Percentiles rank a stretch among this genome's conserved stretches.
Evolutionary conservation across 2,113 vertebrate species (phyloP).

Genomic region (Pan paniscus): DNA sequence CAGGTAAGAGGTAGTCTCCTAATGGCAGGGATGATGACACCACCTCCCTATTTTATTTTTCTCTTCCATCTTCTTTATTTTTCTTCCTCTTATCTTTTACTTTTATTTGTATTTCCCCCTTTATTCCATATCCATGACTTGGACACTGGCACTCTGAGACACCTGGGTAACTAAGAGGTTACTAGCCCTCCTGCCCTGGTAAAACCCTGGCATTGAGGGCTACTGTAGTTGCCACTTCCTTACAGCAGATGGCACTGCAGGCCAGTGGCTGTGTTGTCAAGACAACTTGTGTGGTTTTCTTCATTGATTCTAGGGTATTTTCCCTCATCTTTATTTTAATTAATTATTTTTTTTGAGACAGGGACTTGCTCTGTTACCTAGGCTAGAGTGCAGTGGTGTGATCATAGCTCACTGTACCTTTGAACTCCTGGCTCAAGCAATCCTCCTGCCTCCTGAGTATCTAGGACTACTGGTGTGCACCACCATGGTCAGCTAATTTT

Average conservation of each 20-base stretch:
- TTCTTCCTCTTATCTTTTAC: background rate
- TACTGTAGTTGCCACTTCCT: background rate
- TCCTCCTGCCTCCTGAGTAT: too few relatives aligned
- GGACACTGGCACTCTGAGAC: background rate
- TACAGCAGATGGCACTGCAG: constrained; percentile 72
- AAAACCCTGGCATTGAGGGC: fast-evolving
- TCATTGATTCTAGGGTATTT: background rate
- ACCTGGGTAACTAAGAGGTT: background rate
- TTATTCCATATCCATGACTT: background rate
- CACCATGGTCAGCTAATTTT: too few relatives aligned
- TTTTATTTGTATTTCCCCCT: background rate
- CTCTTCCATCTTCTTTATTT: background rate
- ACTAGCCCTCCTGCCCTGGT: fast-evolving
- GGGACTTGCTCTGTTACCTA: too few relatives aligned
- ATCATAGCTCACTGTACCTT: too few relatives aligned
- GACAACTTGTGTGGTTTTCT: background rate
- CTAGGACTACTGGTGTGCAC: too few relatives aligned
- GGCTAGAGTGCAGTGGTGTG: too few relatives aligned
- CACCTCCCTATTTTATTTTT: background rate
- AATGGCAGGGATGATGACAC: background rate
- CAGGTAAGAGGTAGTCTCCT: background rate
- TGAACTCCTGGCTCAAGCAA: too few relatives aligned
- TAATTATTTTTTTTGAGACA: too few relatives aligned
- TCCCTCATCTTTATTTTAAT: background rate
- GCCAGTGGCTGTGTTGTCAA: background rate